Conservation (phyloP, 2,113 vertebrate genomes). For the Pteronura brasiliensis region DNA sequence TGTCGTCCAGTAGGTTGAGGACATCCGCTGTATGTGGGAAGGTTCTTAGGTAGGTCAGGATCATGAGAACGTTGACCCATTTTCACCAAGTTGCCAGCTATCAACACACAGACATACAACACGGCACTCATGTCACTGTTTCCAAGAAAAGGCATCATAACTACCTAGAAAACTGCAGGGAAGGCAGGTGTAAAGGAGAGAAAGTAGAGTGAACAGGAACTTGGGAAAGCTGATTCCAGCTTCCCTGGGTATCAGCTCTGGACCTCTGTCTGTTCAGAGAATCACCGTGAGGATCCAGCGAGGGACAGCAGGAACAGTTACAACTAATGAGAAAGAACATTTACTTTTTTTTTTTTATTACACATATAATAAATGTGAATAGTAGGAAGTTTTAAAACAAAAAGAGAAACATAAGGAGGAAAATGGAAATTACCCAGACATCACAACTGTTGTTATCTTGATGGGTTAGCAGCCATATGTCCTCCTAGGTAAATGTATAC, state of each 20-base stretch:
- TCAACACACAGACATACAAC: not conserved
- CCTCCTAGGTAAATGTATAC: not conserved
- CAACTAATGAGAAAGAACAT: not conserved
- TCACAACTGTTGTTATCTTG: not conserved
- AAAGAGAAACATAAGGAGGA: not conserved
- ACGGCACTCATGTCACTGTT: not conserved
- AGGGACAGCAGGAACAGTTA: not conserved
- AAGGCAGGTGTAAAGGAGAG: not conserved
- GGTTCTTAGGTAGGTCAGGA: not conserved
- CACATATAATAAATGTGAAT: not conserved
- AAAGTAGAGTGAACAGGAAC: not conserved
- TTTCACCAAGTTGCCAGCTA: slow-evolving; percentile 4
- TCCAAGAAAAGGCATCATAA: not conserved
- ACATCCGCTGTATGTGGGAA: not conserved
- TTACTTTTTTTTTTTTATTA: not conserved
- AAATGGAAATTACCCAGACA: slow-evolving; percentile 7
- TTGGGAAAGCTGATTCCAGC: not conserved
- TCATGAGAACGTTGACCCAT: not conserved
- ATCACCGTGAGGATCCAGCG: not conserved
- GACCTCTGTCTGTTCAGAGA: not conserved
- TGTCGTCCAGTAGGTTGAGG: not conserved
- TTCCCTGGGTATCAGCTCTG: not conserved
- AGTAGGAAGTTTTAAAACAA: slow-evolving; percentile 8
- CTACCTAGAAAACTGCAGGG: not conserved
- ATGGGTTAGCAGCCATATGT: not conserved